phyloP scores from a whole-genome alignment of 1,140 invertebrate species.

The Heliconius hewitsoni region DNA sequence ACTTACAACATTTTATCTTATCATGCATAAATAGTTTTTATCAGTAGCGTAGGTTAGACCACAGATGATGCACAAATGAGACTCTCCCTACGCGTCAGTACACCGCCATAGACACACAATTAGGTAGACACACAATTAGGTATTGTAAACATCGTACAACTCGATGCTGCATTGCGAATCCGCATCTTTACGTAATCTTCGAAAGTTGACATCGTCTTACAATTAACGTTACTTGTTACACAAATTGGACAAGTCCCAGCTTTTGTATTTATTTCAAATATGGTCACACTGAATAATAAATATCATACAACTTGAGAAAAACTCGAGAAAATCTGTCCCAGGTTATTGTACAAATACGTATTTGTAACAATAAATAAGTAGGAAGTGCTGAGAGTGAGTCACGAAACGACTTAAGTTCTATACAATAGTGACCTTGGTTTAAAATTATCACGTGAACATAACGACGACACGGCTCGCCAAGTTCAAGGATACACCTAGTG shows the following conservation, averaged over 20 bases:
- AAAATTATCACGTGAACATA: conserved; percentile 36
- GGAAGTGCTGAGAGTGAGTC: conserved; percentile 13
- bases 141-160: not conserved
- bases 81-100: conserved; percentile 1
- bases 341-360: not conserved
- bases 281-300: not conserved
- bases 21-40: not conserved
- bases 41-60: conserved; percentile 9
- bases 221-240: not conserved
- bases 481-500: conserved; percentile 39
- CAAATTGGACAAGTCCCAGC: too few relatives aligned
- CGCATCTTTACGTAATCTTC: conserved; percentile 23
- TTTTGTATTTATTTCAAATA: not conserved
- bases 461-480: conserved; percentile 35
- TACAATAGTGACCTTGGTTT: conserved; percentile 24
- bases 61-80: conserved; percentile 17
- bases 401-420: conserved; percentile 19
- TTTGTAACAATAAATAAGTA: conserved; percentile 1
- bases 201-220: conserved; percentile 5
- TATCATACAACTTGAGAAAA: too few relatives aligned
- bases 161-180: conserved; percentile 20
- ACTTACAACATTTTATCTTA: not conserved
- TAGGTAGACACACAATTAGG: not conserved
- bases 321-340: not conserved
- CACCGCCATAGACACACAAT: not conserved